phyloP scores from a whole-genome alignment of 2,888 invertebrate species.

The Cylloceria caligata region DNA sequence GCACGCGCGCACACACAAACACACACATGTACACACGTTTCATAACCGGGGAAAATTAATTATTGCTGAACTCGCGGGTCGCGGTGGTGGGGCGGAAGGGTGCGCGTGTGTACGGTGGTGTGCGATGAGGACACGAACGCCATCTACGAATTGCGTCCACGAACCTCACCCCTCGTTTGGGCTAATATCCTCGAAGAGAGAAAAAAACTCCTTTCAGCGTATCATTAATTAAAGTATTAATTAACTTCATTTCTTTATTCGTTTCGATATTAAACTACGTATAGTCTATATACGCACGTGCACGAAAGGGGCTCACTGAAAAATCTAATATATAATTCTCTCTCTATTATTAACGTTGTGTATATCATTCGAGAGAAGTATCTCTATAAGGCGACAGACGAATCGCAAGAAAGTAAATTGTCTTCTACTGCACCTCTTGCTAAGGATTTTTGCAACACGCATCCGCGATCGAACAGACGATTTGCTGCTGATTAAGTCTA shows the following conservation, averaged over 20 bases:
- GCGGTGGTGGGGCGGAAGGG: conserved; percentile 1
- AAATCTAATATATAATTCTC: conserved; percentile 39
- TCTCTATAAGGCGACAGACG: conserved; percentile 53
- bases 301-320: conserved; percentile 31
- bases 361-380: conserved; percentile 42
- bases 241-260: conserved; percentile 21
- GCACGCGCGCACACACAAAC: neutral
- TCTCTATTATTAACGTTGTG: conserved; percentile 33
- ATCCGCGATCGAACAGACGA: conserved; percentile 29
- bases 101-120: conserved; percentile 22
- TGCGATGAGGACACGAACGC: conserved; percentile 47
- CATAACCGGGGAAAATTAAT: conserved; percentile 26
- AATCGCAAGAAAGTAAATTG: conserved; percentile 32
- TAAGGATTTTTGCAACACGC: conserved; percentile 12
- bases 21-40: neutral
- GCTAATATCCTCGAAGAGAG: conserved; percentile 21
- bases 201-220: conserved; percentile 5
- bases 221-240: conserved; percentile 15
- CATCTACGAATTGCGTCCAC: conserved; percentile 2
- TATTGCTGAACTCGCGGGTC: conserved; percentile 41
- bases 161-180: neutral
- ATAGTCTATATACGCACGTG: conserved; percentile 16
- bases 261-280: conserved; percentile 31
- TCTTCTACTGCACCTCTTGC: neutral
- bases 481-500: conserved; percentile 45